These are phyloP conservation scores for Leucophora obtusa DNA, from an alignment of 2,888 invertebrate genomes.

Conservation along the genomic window DNA sequence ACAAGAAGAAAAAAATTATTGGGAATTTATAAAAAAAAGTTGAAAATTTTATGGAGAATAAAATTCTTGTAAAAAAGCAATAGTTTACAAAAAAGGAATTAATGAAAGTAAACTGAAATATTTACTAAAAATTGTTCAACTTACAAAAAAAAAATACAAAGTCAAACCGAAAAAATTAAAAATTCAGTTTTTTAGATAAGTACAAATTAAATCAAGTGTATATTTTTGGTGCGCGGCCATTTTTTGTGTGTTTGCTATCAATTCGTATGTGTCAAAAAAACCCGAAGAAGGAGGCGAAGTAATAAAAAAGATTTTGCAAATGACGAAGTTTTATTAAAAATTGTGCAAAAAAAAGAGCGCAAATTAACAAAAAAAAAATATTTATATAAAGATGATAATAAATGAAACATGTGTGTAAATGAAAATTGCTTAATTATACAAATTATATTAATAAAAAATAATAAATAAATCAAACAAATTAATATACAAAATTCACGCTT, in stretches of 20 bases:
- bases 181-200: slow-evolving; percentile 51
- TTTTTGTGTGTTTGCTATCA: slow-evolving; percentile 68
- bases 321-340: slow-evolving; percentile 62
- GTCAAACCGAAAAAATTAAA: slow-evolving; percentile 29
- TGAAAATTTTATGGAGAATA: slow-evolving; percentile 13
- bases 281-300: slow-evolving; percentile 62
- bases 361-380: slow-evolving; percentile 47
- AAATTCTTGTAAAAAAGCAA: neutral
- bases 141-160: slow-evolving; percentile 36
- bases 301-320: slow-evolving; percentile 59
- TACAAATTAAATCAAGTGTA: slow-evolving; percentile 67
- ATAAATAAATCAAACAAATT: neutral
- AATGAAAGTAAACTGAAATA: slow-evolving; percentile 25
- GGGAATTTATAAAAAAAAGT: slow-evolving; percentile 44
- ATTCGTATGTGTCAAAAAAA: slow-evolving; percentile 62
- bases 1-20: slow-evolving; percentile 41
- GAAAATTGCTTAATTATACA: slow-evolving; percentile 52
- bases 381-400: slow-evolving; percentile 19
- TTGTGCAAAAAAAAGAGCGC: slow-evolving; percentile 66
- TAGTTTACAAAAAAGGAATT: slow-evolving; percentile 29
- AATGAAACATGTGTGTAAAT: slow-evolving; percentile 53
- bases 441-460: slow-evolving; percentile 20
- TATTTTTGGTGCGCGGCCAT: slow-evolving; percentile 75
- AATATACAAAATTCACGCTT: neutral
- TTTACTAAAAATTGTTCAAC: slow-evolving; percentile 7